Evolutionary conservation across 2,888 invertebrate genomes (phyloP), one percentile per base, ranked within the genome.

Genomic region (Psococerastis gibbosa): DNA sequence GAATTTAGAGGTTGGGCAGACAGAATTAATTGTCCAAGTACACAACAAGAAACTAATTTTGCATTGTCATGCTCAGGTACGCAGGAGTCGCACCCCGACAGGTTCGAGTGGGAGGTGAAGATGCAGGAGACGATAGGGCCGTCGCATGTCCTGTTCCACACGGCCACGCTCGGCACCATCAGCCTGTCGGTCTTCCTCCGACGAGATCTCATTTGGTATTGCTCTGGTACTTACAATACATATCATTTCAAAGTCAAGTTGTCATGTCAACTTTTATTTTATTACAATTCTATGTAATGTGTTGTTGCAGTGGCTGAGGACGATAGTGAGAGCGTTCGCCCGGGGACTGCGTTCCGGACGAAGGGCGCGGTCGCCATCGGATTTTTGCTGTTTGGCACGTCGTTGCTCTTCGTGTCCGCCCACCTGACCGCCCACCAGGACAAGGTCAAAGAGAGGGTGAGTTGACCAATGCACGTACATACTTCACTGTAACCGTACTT

Each of bases 331-430:
- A 87, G 89, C 2, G 88, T 91, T 1, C 70, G 94, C 52, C 82
- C 89, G 0, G 89, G 89, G 1, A 82, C 85, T 5, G 85, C 88
- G 0, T 85, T 87, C 58, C 71, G 83, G 46, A 88, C 95, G 20
- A 97, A 98, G 66, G 97, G 97, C 3, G 94, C 92, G 1, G 81
- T 95, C 0, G 94, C 87, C 0, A 78, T 92, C 53, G 82, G 82
- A 3, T 87, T 98, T 55, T 81, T 83, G 51, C 64, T 97, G 3
- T 97, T 98, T 57, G 97, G 97, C 11, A 89, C 94, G 1, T 85
- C 89, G 9, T 85, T 94, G 61, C 68, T 97, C 3, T 94, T 98
- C 57, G 81, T 97, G 3, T 92, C 91, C 34, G 88, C 89, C 16
- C 97, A 98, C 67, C 70, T 98, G 50, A 88, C 91, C 0, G 91